Evolutionary conservation across 1,140 invertebrate genomes (phyloP), one percentile per base, ranked within the genome.

Genomic region (Hypothenemus hampei): DNA sequence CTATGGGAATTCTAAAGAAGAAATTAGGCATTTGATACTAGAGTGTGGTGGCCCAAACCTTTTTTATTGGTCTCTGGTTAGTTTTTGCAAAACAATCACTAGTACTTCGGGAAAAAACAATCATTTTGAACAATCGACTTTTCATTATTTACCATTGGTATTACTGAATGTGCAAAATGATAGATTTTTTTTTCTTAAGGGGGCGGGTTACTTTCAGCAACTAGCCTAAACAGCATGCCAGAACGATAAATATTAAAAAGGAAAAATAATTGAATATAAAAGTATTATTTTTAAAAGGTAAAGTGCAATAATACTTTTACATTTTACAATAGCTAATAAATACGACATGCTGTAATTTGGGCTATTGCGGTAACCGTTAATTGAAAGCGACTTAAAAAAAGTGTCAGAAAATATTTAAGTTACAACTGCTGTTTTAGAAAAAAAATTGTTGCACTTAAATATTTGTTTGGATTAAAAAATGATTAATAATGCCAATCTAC

Each of bases 201-300:
- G n/a, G n/a, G n/a, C 23, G n/a, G 19, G 19, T 47, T 55, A 60
- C 33, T 58, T 44, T 65, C 62, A 65, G 62, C 63, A 64, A 63
- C 63, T 68, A 69, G 61, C 54, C 43, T 47, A 55, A 37, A 60
- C 58, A 65, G 62, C 66, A 67, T 68, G 64, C 66, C 65, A 64
- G 63, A 64, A 49, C 53, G 36, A 24, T 26, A 35, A 54, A 46
- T 35, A 41, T 47, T 54, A 61, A 37, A 36, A 37, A 37, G n/a
- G n/a, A n/a, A n/a, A n/a, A n/a, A n/a, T n/a, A n/a, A n/a, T n/a
- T n/a, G n/a, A n/a, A n/a, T n/a, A n/a, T n/a, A n/a, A n/a, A n/a
- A n/a, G n/a, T n/a, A n/a, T n/a, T n/a, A n/a, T n/a, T n/a, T n/a
- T n/a, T n/a, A n/a, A n/a, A n/a, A n/a, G n/a, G n/a, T n/a, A n/a